A percentile compares a stretch with the other conserved stretches of the same genome.
These are phyloP conservation scores for Nomada hirtipes DNA, from an alignment of 2,888 invertebrate species.

Conservation along the genomic window DNA sequence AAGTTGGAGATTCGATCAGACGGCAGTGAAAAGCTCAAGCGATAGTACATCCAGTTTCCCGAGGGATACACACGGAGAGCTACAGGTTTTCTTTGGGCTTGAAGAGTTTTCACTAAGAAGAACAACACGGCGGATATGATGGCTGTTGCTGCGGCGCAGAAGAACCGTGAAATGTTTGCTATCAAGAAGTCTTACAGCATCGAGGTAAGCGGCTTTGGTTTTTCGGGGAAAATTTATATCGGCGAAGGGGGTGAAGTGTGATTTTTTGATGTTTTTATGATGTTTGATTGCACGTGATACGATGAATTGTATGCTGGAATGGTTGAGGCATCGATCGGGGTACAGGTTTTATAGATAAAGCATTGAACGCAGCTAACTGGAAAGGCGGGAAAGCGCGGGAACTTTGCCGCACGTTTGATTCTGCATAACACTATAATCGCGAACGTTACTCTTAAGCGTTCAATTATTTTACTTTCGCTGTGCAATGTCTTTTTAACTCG, in stretches of 20 bases:
- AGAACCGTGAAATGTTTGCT: conserved; percentile 98
- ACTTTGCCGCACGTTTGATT: conserved; percentile 57
- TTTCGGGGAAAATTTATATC: background rate
- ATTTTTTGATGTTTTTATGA: background rate
- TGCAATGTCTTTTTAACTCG: background rate
- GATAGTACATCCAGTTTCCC: background rate
- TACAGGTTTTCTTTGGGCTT: conserved; percentile 3
- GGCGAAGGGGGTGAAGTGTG: background rate
- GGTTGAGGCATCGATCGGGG: background rate
- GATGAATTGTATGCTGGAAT: background rate
- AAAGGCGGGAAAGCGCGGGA: conserved; percentile 58
- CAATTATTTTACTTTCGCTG: too few species aligned
- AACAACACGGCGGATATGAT: conserved; percentile 85
- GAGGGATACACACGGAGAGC: conserved; percentile 3
- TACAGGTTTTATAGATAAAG: background rate
- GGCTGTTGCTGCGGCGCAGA: conserved; percentile 96
- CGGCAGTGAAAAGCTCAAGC: conserved; percentile 47
- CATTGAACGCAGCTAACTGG: background rate
- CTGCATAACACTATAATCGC: conserved; percentile 12
- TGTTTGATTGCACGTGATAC: too few species aligned
- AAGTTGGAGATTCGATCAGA: conserved; percentile 15
- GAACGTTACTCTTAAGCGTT: background rate
- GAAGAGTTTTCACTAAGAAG: conserved; percentile 52
- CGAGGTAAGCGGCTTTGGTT: conserved; percentile 90
- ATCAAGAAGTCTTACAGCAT: conserved; percentile 99